A percentile compares a stretch with the other conserved stretches of the same genome.
Evolutionary conservation across 2,797 vertebrate genomes (phyloP).

Genomic region (Peromyscus aztecus): DNA sequence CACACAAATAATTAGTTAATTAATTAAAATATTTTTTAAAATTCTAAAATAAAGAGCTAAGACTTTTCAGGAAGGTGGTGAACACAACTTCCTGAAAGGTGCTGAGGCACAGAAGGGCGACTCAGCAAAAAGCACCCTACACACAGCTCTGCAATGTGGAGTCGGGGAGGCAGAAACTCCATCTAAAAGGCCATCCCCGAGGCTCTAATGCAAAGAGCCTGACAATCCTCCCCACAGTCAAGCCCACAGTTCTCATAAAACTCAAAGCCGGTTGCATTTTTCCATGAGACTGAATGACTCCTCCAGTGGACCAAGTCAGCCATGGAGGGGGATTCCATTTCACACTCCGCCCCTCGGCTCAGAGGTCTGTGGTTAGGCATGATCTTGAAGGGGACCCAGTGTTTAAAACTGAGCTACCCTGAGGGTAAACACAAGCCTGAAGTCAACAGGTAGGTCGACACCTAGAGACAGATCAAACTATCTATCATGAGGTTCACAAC

Average conservation of each 20-base stretch:
- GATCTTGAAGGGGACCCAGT: not conserved
- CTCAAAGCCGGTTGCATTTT: too few relatives aligned
- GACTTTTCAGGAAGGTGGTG: not conserved
- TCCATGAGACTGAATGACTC: not conserved
- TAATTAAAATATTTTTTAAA: not conserved
- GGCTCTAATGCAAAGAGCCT: not conserved
- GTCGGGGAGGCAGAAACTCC: not conserved
- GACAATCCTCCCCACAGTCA: not conserved
- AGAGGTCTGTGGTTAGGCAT: not conserved
- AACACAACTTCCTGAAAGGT: not conserved
- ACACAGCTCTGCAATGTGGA: too few relatives aligned
- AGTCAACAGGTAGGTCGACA: not conserved
- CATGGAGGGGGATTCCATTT: too few relatives aligned
- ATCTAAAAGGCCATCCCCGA: not conserved
- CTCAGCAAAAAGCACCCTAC: not conserved
- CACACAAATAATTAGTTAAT: not conserved
- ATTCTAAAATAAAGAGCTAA: not conserved
- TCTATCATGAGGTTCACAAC: not conserved
- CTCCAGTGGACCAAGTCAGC: too few relatives aligned
- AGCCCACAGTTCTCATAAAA: not conserved
- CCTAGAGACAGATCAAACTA: not conserved
- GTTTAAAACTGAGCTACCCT: not conserved
- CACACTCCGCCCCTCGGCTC: too few relatives aligned
- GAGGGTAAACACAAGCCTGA: not conserved
- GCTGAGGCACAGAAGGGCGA: not conserved